These are phyloP conservation scores for Montifringilla adamsi DNA, from an alignment of 2,113 vertebrate species.

Conservation along the genomic window DNA sequence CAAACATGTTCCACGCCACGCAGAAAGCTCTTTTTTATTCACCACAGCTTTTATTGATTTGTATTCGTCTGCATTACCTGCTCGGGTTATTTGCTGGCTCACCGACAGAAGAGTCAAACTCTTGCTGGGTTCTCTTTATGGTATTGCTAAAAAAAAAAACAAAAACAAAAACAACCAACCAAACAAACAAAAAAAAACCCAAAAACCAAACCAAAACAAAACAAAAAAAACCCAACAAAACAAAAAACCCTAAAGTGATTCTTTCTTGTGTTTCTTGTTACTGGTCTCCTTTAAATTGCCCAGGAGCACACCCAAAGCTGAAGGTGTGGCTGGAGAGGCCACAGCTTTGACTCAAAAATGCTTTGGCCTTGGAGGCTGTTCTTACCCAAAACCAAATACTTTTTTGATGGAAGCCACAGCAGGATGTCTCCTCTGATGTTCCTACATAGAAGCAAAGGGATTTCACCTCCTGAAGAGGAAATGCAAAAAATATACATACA, in stretches of 20 bases:
- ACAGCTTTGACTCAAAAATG: neutral
- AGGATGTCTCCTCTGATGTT: neutral
- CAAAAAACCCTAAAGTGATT: neutral
- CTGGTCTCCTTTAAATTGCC: neutral
- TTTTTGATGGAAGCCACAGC: neutral
- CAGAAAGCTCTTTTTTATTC: neutral
- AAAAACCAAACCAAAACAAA: no score
- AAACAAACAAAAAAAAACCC: no score
- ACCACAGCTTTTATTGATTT: conserved; percentile 30
- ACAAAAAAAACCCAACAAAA: neutral
- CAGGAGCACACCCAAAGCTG: neutral
- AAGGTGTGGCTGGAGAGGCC: neutral
- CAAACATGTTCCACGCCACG: neutral
- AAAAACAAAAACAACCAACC: no score
- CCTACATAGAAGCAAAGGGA: neutral
- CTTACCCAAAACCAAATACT: neutral
- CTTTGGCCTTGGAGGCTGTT: neutral
- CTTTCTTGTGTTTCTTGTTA: conserved; percentile 14
- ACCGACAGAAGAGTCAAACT: neutral
- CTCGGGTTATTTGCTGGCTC: neutral
- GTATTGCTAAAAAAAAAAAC: neutral
- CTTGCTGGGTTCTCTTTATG: neutral
- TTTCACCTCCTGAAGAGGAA: neutral
- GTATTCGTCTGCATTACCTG: neutral
- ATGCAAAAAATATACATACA: neutral